These are phyloP conservation scores for Meriones psammophilus DNA, from an alignment of 2,797 vertebrate genomes.

Conservation along the genomic window DNA sequence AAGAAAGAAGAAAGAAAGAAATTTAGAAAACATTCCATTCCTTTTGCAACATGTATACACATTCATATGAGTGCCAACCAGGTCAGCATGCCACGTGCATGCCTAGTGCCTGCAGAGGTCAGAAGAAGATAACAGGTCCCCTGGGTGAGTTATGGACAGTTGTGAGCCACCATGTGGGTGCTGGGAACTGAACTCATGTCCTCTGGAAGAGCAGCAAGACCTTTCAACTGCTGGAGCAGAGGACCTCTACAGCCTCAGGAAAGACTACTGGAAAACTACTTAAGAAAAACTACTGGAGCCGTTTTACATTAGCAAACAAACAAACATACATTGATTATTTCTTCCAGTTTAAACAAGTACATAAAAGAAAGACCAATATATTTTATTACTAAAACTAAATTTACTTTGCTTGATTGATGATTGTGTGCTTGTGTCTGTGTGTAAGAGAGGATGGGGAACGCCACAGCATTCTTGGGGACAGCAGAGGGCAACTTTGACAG, in stretches of 20 bases:
- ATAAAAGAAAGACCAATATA: neutral
- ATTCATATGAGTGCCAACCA: neutral
- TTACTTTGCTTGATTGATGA: neutral
- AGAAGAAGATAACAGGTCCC: neutral
- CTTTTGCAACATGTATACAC: neutral
- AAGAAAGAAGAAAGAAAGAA: too few relatives aligned
- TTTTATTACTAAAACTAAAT: conserved; percentile 24
- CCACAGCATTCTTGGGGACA: too few relatives aligned
- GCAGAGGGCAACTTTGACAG: neutral
- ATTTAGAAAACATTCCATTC: neutral
- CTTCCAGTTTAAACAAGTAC: conserved; percentile 11
- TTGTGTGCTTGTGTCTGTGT: neutral
- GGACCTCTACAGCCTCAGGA: neutral
- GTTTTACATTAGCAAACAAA: conserved; percentile 34
- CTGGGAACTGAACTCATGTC: neutral
- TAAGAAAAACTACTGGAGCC: neutral
- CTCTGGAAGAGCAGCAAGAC: neutral
- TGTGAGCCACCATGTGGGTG: neutral
- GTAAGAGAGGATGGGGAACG: neutral
- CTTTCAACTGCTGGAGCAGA: too few relatives aligned
- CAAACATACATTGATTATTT: conserved; percentile 38
- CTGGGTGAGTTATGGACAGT: neutral
- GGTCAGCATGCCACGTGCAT: neutral
- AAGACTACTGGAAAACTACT: neutral
- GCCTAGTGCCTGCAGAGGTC: neutral